phyloP scores from a whole-genome alignment of 2,797 vertebrate species.

The Alexandromys oeconomus region DNA sequence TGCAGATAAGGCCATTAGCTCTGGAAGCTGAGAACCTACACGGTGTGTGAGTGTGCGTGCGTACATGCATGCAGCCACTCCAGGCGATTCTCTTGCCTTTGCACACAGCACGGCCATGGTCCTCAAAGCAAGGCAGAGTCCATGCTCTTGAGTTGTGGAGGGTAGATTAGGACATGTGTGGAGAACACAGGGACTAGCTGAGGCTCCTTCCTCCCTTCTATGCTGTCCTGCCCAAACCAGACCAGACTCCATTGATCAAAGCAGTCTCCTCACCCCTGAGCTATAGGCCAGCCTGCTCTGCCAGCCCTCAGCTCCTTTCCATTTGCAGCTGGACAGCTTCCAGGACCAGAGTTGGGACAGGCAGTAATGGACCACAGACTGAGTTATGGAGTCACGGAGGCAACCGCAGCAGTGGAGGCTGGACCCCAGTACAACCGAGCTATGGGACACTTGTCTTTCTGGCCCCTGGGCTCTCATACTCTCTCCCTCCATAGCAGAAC shows the following conservation, averaged over 20 bases:
- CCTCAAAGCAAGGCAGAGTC: neutral
- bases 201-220: neutral
- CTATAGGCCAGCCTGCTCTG: constrained; percentile 66
- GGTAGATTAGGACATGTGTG: neutral
- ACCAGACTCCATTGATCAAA: constrained; percentile 15
- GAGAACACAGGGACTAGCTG: neutral
- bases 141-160: fast-evolving
- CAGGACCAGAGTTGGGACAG: constrained; percentile 62
- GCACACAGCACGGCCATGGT: neutral
- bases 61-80: neutral
- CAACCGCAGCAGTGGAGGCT: neutral
- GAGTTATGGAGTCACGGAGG: constrained; percentile 80
- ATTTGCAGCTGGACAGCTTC: constrained; percentile 78
- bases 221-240: neutral
- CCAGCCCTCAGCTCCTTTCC: constrained; percentile 67
- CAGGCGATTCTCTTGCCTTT: neutral
- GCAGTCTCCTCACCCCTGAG: constrained; percentile 35
- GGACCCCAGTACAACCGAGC: neutral
- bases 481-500: neutral
- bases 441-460: neutral
- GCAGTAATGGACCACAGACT: constrained; percentile 85
- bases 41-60: neutral
- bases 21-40: neutral
- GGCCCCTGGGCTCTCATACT: neutral
- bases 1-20: too few species aligned